Evolutionary conservation across 2,113 vertebrate genomes (phyloP).

Genomic region (Tinamus guttatus): DNA sequence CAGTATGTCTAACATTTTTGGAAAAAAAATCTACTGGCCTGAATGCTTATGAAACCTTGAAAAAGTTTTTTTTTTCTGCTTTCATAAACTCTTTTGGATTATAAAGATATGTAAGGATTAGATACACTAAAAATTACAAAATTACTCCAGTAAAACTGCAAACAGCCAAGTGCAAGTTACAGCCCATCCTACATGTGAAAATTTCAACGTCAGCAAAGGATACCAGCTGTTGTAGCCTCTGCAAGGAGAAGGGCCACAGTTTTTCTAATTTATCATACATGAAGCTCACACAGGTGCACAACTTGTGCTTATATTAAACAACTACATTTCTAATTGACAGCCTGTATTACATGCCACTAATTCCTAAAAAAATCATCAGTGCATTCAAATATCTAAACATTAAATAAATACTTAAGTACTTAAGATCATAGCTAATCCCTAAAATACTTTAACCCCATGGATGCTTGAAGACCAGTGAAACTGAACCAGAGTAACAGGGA

Average conservation of each 20-base stretch:
- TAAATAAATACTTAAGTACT: too few species aligned
- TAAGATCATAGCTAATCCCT: background rate
- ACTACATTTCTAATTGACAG: background rate
- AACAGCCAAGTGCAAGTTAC: background rate
- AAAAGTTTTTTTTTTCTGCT: background rate
- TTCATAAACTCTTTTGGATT: background rate
- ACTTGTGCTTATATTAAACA: background rate
- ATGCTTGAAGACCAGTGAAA: background rate
- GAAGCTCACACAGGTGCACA: background rate
- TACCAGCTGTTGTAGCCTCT: background rate
- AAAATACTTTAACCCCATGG: fast-evolving
- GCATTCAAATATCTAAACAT: background rate
- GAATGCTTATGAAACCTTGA: background rate
- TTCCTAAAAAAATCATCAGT: background rate
- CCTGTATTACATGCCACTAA: background rate
- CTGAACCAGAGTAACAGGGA: background rate
- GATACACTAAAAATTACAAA: background rate
- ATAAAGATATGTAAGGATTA: background rate
- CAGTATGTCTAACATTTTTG: background rate
- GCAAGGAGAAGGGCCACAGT: background rate
- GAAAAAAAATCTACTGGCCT: background rate
- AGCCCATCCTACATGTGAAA: fast-evolving
- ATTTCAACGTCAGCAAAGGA: background rate
- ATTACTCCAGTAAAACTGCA: background rate
- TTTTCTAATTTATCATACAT: background rate